These are phyloP conservation scores for Prietella phreatophila DNA, from an alignment of 2,113 vertebrate genomes.

Conservation along the genomic window DNA sequence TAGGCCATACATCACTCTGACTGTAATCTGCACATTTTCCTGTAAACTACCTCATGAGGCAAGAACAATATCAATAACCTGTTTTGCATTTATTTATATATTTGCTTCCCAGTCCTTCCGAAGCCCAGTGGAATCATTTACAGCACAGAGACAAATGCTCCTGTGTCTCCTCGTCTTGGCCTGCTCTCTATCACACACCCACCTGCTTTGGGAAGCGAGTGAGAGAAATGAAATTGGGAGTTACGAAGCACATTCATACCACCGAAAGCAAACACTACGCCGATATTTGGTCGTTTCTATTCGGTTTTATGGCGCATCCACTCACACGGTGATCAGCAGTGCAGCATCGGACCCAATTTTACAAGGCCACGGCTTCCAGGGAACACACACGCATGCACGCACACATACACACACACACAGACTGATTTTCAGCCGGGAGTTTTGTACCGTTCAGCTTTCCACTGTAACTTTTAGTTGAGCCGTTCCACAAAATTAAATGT, in stretches of 20 bases:
- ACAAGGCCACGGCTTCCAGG: conserved; percentile 20
- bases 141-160: conserved; percentile 18
- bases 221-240: conserved; percentile 14
- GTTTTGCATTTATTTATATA: conserved; percentile 63
- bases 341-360: neutral
- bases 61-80: conserved; percentile 66
- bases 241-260: neutral
- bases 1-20: conserved; percentile 70
- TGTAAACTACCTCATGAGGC: conserved; percentile 66
- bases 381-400: neutral
- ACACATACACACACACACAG: neutral
- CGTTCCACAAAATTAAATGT: neutral
- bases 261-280: neutral
- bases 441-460: neutral
- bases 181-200: conserved; percentile 11
- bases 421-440: neutral
- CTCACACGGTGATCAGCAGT: neutral
- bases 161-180: conserved; percentile 5
- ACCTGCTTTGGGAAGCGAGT: neutral
- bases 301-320: neutral
- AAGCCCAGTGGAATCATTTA: conserved; percentile 36
- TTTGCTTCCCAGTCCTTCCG: conserved; percentile 49
- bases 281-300: neutral
- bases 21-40: conserved; percentile 70
- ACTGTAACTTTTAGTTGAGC: neutral